phyloP scores from a whole-genome alignment of 2,113 vertebrate genomes.

The Coptodon bakossiorum region DNA sequence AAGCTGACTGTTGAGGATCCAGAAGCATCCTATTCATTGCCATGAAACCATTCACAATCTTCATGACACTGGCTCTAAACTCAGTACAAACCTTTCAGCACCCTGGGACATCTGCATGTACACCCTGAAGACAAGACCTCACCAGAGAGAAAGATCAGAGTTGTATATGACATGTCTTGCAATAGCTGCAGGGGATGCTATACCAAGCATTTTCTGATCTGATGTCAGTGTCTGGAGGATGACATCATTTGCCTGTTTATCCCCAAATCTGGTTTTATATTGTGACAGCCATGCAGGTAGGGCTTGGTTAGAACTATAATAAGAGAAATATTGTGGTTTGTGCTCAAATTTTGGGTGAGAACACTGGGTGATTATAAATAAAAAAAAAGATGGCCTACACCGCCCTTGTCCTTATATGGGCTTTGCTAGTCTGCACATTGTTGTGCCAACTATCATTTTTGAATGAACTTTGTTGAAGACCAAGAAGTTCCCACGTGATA shows the following conservation, averaged over 20 bases:
- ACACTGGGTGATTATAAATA: neutral
- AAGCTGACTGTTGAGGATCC: neutral
- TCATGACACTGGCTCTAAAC: neutral
- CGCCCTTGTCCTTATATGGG: neutral
- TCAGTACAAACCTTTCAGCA: neutral
- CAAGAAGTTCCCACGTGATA: neutral
- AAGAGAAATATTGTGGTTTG: neutral
- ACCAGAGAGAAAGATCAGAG: neutral
- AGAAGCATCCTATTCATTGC: neutral
- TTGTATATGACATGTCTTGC: neutral
- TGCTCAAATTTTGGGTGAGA: neutral
- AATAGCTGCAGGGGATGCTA: neutral
- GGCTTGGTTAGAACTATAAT: neutral
- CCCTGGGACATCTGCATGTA: neutral
- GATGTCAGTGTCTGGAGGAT: neutral
- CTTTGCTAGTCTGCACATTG: neutral
- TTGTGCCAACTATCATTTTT: neutral
- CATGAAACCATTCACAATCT: neutral
- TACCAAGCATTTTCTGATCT: neutral
- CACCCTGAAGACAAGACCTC: neutral
- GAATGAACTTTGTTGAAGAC: neutral
- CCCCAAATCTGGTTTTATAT: neutral
- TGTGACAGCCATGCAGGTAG: neutral
- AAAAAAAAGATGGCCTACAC: neutral
- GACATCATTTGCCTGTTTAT: neutral